Percentiles rank a stretch among this genome's conserved stretches.
phyloP scores from a whole-genome alignment of 2,797 vertebrate species.

The Myotis daubentonii region DNA sequence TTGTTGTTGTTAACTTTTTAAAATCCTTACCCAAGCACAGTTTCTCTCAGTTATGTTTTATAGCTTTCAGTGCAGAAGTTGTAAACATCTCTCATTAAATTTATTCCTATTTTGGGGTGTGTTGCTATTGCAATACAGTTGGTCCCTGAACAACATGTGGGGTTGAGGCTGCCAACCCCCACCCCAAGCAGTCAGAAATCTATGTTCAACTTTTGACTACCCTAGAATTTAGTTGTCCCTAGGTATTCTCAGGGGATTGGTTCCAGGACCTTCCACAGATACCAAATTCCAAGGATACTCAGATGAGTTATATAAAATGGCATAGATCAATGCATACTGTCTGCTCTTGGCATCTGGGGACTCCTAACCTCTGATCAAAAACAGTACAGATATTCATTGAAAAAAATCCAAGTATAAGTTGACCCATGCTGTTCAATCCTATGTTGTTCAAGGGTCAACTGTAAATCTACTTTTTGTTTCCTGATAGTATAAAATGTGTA shows the following conservation, averaged over 20 bases:
- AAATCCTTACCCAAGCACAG: not conserved
- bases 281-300: not conserved
- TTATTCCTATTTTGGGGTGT: not conserved
- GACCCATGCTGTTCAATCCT: not conserved
- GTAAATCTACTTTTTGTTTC: not conserved
- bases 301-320: not conserved
- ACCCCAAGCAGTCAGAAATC: not conserved
- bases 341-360: not conserved
- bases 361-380: not conserved
- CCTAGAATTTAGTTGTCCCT: not conserved
- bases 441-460: too few species aligned
- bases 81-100: not conserved
- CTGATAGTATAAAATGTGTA: not conserved
- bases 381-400: not conserved
- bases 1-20: not conserved
- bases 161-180: not conserved
- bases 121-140: not conserved
- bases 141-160: not conserved
- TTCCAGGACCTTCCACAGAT: too few species aligned
- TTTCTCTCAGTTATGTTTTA: not conserved
- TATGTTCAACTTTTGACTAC: too few species aligned
- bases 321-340: not conserved
- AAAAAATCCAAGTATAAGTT: not conserved
- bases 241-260: not conserved
- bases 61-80: not conserved